Conservation (phyloP, 1,140 invertebrate genomes). For the Drosophila mojavensis region DNA sequence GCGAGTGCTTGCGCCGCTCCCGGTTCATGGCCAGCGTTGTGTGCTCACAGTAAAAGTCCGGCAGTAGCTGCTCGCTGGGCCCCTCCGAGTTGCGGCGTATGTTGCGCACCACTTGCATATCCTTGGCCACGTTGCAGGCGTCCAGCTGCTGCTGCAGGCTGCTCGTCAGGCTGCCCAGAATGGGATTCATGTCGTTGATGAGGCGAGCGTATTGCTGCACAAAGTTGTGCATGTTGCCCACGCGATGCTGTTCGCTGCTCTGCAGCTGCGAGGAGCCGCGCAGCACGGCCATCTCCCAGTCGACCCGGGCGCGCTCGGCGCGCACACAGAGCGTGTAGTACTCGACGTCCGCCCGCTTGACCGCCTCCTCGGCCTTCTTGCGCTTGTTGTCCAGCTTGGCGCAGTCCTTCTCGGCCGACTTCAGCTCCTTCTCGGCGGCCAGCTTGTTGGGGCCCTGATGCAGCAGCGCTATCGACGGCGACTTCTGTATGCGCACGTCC, state of each 20-base stretch:
- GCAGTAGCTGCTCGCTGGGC: conserved; percentile 91
- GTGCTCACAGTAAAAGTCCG: conserved; percentile 98
- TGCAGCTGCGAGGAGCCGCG: conserved; percentile 92
- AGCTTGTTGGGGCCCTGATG: conserved; percentile 79
- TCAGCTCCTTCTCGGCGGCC: conserved; percentile 81
- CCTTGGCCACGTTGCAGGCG: conserved; percentile 80
- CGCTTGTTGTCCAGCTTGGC: conserved; percentile 93
- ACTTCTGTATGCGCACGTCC: conserved; percentile 85
- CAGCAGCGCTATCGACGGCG: conserved; percentile 85
- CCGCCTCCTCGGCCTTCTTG: conserved; percentile 94
- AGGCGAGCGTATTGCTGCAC: conserved; percentile 91
- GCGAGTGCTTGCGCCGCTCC: conserved; percentile 92
- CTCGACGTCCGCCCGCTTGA: conserved; percentile 95
- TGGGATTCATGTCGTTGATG: conserved; percentile 90
- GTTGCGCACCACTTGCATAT: conserved; percentile 80
- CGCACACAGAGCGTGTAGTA: conserved; percentile 96
- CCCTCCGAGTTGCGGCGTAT: conserved; percentile 84
- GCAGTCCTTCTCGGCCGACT: conserved; percentile 85
- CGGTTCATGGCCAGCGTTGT: conserved; percentile 96
- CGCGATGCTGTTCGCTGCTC: conserved; percentile 94
- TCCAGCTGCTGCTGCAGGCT: conserved; percentile 73
- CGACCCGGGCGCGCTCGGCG: conserved; percentile 93
- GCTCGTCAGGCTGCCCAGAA: conserved; percentile 85
- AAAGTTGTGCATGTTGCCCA: conserved; percentile 91
- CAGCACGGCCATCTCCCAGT: conserved; percentile 95